Evolutionary conservation across 2,888 invertebrate species (phyloP).

Genomic region (Labia minor): DNA sequence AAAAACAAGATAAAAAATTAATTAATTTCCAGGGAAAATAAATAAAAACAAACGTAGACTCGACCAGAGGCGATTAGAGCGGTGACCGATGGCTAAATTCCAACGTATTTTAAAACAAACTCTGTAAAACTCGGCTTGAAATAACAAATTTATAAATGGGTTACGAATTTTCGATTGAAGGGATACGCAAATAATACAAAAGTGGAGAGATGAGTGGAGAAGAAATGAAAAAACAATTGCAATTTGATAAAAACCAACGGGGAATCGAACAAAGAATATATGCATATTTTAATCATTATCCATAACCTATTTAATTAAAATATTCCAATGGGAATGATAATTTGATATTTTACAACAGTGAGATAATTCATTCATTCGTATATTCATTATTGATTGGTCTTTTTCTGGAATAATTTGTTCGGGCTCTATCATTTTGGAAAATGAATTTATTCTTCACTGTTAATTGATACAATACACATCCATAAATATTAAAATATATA

Average conservation of each 20-base stretch:
- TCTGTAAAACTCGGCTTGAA: constrained; percentile 13
- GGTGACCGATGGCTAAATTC: constrained; percentile 5
- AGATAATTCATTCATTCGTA: not conserved
- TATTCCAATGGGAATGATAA: constrained; percentile 2
- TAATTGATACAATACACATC: not conserved
- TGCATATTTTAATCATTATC: not conserved
- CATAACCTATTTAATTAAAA: constrained; percentile 13
- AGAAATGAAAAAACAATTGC: not conserved
- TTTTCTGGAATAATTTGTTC: constrained; percentile 1
- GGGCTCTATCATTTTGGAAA: not conserved
- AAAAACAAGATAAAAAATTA: constrained; percentile 7
- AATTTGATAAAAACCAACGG: not conserved
- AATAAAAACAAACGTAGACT: constrained; percentile 2
- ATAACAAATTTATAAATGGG: constrained; percentile 13
- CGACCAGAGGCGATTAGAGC: constrained; percentile 5
- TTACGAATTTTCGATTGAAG: not conserved
- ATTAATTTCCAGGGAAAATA: constrained; percentile 13
- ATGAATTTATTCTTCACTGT: not conserved
- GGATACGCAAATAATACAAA: not conserved
- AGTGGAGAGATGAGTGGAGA: not conserved
- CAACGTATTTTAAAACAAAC: not conserved
- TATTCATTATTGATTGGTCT: constrained; percentile 1
- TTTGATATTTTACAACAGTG: not conserved
- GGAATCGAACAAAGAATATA: not conserved
- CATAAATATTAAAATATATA: not conserved